Evolutionary conservation across 2,888 invertebrate species (phyloP).

Genomic region (Lepidocyrtoides sp.): DNA sequence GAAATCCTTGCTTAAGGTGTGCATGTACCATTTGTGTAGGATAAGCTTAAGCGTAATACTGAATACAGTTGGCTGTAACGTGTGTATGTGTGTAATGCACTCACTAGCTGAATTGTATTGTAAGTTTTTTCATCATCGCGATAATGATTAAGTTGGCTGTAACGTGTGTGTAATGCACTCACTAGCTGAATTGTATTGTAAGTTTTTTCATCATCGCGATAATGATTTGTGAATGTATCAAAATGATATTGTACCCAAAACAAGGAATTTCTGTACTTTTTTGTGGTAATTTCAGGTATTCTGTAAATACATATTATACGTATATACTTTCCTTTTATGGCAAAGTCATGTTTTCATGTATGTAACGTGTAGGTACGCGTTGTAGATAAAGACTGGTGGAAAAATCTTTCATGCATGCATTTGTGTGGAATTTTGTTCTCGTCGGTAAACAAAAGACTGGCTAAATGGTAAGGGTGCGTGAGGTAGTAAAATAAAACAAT

Average conservation of each 20-base stretch:
- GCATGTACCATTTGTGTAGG: not conserved
- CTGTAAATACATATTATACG: too few species aligned
- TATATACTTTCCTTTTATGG: too few species aligned
- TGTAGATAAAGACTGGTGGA: not conserved
- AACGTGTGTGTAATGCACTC: too few species aligned
- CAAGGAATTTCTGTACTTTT: not conserved
- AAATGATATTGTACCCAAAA: not conserved
- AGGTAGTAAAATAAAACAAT: not conserved
- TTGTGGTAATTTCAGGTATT: too few species aligned
- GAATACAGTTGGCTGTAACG: too few species aligned
- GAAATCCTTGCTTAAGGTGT: not conserved
- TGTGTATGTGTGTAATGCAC: too few species aligned
- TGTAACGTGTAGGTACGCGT: not conserved
- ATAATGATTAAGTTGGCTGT: too few species aligned
- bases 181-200: too few species aligned
- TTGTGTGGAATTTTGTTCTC: not conserved
- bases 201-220: not conserved
- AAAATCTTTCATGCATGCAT: conserved; percentile 11
- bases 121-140: too few species aligned
- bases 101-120: too few species aligned
- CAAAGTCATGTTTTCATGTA: too few species aligned
- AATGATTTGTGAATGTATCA: not conserved
- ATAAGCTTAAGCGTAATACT: too few species aligned
- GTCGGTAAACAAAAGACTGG: not conserved
- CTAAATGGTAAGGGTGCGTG: not conserved